Conservation (phyloP, 2,797 vertebrate species). For the Dicrostonyx torquatus region DNA sequence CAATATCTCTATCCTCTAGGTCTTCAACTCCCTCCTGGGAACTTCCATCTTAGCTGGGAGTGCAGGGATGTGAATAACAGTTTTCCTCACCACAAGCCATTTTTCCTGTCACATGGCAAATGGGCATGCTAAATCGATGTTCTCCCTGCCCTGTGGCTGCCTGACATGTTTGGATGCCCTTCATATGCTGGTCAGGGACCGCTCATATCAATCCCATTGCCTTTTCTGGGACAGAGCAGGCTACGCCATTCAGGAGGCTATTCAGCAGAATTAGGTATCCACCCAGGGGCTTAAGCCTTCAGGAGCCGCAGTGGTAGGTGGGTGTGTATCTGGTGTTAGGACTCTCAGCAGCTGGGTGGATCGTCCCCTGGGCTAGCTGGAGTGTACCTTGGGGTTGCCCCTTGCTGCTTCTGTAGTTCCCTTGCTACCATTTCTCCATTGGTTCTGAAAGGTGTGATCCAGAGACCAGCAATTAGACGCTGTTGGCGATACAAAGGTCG, state of each 20-base stretch:
- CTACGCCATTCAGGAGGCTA: background rate
- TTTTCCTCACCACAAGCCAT: background rate
- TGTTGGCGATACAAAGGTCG: background rate
- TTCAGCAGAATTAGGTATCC: background rate
- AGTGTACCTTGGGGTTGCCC: background rate
- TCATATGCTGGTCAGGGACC: background rate
- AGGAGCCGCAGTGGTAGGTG: rapidly evolving
- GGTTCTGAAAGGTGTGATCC: background rate
- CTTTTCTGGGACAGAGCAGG: background rate
- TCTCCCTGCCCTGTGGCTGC: background rate
- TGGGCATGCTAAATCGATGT: background rate
- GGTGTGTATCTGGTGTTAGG: background rate
- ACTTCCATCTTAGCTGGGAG: background rate
- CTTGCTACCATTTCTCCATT: background rate
- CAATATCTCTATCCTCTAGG: background rate
- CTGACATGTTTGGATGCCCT: background rate
- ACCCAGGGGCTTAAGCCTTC: background rate
- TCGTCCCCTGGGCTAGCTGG: background rate
- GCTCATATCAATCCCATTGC: background rate
- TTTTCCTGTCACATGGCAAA: background rate
- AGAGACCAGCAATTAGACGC: background rate
- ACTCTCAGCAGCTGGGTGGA: background rate
- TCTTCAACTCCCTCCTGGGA: background rate
- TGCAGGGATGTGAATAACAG: background rate
- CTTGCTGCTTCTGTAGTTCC: background rate